Base-by-base conservation (phyloP, 2,888 invertebrate genomes). In the Calameuta filiformis region DNA sequence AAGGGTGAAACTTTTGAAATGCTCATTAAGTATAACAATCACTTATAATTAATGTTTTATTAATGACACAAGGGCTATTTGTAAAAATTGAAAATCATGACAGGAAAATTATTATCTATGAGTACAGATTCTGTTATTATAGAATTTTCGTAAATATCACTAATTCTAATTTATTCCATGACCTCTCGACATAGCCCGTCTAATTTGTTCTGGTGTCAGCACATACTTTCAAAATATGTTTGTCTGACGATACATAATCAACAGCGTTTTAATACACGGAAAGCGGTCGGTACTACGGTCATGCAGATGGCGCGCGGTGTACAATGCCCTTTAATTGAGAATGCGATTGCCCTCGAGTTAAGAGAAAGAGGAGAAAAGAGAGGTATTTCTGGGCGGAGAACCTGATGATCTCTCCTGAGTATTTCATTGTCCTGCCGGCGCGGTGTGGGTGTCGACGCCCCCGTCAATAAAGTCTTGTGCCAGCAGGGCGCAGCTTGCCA, bases 11-110 rank as follows among this genome's bases (percentile, higher is more conserved):
- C 79, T 37, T 81, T 78, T 79, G 79, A 81, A 85, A 82, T 82
- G 82, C 84, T 87, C 85, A 83, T 87, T 87, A 87, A 84, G 82
- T 79, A 83, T 81, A 84, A 88, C 86, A 88, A 87, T 88, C 83
- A 83, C 77, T 78, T 80, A 83, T 85, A 86, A 87, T 86, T 86
- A 84, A 88, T 84, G 86, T 84, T 86, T 83, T 83, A 84, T 86
- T 82, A 85, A 83, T 83, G 87, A 86, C 83, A 82, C 0, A 56
- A 23, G 2, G 56, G 23, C 23, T 23, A 56, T 23, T 56, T 6
- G 23, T 56, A 23, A 23, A 2, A 23, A 23, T 56, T 56, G 23
- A 56, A 23, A 9, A 56, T 9, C 23, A 0, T 3, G 31, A 34
- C 12, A 9, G 4, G 11, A 71, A 34, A 71, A 71, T 71, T 56